Conservation (phyloP, 2,888 invertebrate species). For the Elmis aenea region DNA sequence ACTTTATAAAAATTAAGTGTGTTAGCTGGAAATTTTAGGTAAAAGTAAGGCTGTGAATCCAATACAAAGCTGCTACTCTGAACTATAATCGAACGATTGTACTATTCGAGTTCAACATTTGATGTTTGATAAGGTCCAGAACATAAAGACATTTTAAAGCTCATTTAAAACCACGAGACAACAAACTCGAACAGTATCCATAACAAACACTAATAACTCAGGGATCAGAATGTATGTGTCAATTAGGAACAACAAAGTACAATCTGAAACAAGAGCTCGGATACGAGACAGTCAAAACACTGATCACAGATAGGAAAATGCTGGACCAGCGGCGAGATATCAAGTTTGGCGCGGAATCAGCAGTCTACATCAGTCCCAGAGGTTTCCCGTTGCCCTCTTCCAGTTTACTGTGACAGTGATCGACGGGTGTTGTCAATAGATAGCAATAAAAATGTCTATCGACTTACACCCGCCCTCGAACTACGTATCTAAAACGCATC, state of each 20-base stretch:
- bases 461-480: neutral
- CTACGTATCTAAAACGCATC: neutral
- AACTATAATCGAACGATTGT: too few relatives aligned
- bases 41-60: too few relatives aligned
- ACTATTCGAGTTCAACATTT: too few relatives aligned
- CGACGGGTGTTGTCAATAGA: conserved; percentile 12
- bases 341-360: conserved; percentile 13
- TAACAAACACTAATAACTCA: conserved; percentile 8
- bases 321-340: conserved; percentile 13
- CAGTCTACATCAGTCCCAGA: conserved; percentile 18
- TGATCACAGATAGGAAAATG: conserved; percentile 16
- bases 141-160: too few relatives aligned
- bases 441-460: neutral
- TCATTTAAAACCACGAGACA: too few relatives aligned
- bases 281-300: conserved; percentile 18
- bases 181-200: too few relatives aligned
- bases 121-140: too few relatives aligned
- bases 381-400: conserved; percentile 11
- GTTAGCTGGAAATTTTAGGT: too few relatives aligned
- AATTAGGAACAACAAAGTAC: conserved; percentile 15
- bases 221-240: conserved; percentile 12
- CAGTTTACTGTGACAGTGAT: conserved; percentile 14
- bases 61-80: too few relatives aligned
- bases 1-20: too few relatives aligned
- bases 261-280: conserved; percentile 15